These are phyloP conservation scores for Mythimna vitellina DNA, from an alignment of 2,888 invertebrate species.

Conservation along the genomic window DNA sequence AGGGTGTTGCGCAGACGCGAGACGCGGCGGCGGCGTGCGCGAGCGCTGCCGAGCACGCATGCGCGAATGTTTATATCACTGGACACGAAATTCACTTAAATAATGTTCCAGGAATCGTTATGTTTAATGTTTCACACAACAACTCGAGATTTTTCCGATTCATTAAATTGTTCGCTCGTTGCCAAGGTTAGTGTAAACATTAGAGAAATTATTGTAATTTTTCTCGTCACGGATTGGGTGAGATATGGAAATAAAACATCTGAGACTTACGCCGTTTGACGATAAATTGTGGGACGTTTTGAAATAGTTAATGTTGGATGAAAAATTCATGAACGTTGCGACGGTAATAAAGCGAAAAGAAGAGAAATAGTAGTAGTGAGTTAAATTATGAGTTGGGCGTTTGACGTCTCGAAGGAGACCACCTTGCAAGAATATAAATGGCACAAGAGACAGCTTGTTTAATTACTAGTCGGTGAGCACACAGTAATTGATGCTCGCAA, in stretches of 20 bases:
- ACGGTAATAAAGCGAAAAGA: slow-evolving; percentile 42
- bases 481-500: slow-evolving; percentile 59
- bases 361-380: slow-evolving; percentile 31
- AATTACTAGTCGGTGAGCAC: slow-evolving; percentile 56
- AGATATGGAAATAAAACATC: slow-evolving; percentile 51
- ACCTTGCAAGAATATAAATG: slow-evolving; percentile 57
- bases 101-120: slow-evolving; percentile 68
- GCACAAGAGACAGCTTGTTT: slow-evolving; percentile 58
- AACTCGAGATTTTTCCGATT: slow-evolving; percentile 64
- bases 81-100: slow-evolving; percentile 78
- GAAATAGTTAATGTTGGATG: slow-evolving; percentile 42
- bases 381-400: slow-evolving; percentile 53
- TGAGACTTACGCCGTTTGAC: slow-evolving; percentile 36
- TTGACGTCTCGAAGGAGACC: slow-evolving; percentile 49
- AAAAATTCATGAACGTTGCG: slow-evolving; percentile 39
- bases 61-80: slow-evolving; percentile 82
- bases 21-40: slow-evolving; percentile 75
- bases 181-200: slow-evolving; percentile 67
- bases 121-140: slow-evolving; percentile 67
- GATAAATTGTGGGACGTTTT: slow-evolving; percentile 39
- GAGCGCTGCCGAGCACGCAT: slow-evolving; percentile 67
- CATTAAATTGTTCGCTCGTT: slow-evolving; percentile 66
- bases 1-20: slow-evolving; percentile 82
- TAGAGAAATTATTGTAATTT: slow-evolving; percentile 49
- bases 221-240: slow-evolving; percentile 42